phyloP scores from a whole-genome alignment of 2,113 vertebrate species.

The Lethenteron reissneri region DNA sequence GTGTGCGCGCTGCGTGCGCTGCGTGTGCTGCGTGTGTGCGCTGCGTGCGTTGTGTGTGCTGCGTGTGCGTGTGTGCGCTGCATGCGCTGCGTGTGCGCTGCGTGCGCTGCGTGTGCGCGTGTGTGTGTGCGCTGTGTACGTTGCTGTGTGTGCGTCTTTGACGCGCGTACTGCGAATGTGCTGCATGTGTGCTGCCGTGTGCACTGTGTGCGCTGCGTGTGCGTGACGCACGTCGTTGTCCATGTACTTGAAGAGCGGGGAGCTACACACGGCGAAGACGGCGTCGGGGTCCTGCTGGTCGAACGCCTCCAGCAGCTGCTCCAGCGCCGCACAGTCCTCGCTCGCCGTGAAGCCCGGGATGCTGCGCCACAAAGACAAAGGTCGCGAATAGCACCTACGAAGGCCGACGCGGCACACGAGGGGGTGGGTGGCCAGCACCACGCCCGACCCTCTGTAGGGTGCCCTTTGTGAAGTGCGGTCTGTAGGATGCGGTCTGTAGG shows the following conservation, averaged over 20 bases:
- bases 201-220: not conserved
- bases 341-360: constrained; percentile 81
- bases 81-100: not conserved
- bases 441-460: not conserved
- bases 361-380: constrained; percentile 22
- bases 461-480: not conserved
- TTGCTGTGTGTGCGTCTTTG: too few species aligned
- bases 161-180: not conserved
- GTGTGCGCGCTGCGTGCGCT: too few species aligned
- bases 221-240: constrained; percentile 74
- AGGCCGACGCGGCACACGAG: not conserved
- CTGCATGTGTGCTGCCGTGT: not conserved
- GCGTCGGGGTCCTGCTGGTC: constrained; percentile 91
- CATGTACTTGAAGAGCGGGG: constrained; percentile 91
- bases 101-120: too few species aligned
- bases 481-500: not conserved
- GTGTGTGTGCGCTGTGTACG: too few species aligned
- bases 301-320: constrained; percentile 67
- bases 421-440: not conserved
- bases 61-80: not conserved
- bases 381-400: not conserved
- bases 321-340: constrained; percentile 62
- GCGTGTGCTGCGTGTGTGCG: too few species aligned
- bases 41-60: not conserved
- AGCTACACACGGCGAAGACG: constrained; percentile 64